Base-by-base conservation (phyloP, 2,113 vertebrate genomes). In the Oreochromis tanganicae region DNA sequence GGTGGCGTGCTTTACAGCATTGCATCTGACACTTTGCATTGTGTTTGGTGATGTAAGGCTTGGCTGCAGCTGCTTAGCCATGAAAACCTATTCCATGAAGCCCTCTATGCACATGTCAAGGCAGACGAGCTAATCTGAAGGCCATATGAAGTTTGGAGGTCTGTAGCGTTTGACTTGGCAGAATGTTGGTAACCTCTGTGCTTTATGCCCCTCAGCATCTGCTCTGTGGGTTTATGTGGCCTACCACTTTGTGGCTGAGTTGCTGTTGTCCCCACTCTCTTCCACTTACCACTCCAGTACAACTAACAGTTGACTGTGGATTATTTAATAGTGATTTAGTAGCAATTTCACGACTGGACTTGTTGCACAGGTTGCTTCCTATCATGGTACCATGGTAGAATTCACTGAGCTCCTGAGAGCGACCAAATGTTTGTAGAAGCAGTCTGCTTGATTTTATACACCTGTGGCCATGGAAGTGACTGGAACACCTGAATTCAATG, bases 341-440 rank as follows among this genome's bases (percentile, higher is more conserved):
- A 2, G 19, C 21, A 57, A 29, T 57, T 27, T 57, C 55, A 57
- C 12, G 1, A 57, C 24, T 27, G 21, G 21, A 57, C 6, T 57
- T 57, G 55, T 57, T 1, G 56, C 56, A 57, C 13, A 57, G 24
- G 24, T 57, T 57, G 0, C 24, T 8, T 57, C 24, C 56, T 29
- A 29, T 57, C 13, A 0, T 27, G 13, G 56, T 29, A 16, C 56
- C 56, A 57, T 0, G 2, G 0, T 29, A 57, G 0, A 57, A 0
- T 16, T 57, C 4, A 57, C 24, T 57, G 24, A 57, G 56, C 1
- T 57, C 12, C 24, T 57, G 0, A 57, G 24, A 29, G 24, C 2
- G 4, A 57, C 56, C 56, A 27, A 57, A 57, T 57, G 12, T 57
- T 57, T 57, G 0, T 1, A 27, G 55, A 57, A 57, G 24, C 55